Base-by-base conservation (phyloP, 1,140 invertebrate species). In the Calephelis nemesis region DNA sequence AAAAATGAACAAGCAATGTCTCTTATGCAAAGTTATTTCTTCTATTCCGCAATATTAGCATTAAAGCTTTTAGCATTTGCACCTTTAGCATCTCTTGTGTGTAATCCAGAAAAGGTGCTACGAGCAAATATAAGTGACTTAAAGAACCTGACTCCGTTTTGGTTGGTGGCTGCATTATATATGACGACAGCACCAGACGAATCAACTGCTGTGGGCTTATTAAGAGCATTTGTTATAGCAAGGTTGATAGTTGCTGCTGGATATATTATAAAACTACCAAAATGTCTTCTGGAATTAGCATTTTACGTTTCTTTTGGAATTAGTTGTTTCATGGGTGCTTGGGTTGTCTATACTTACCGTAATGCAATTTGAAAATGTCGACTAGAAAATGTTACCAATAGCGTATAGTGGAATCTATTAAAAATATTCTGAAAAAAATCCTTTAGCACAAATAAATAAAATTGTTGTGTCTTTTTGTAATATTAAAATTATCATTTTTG, bases 121-220 rank as follows among this genome's bases (percentile, higher is more conserved):
- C 75, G 83, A n/a, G 79, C 80, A 0, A 78, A 81, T 42, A 67
- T 85, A 15, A 82, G 78, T 71, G 82, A 82, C 42, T 70, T 85
- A 52, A 87, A 87, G 69, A 81, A 83, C 50, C 45, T 87, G 7
- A 82, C 84, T 0, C 77, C 82, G 3, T 84, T 84, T 60, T 84
- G 84, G 84, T 19, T 86, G 3, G 79, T 84, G 0, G 78, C 78
- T n/a, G 84, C 73, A 1, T 60, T 86, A n/a, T 86, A 86, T 40
- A 72, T 83, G 68, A 86, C 81, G 0, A 83, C 79, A 3, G 67
- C 73, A n/a, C 84, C 84, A 0, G 73, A 82, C 45, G 50, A 68
- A 5, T 10, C 39, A 7, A 77, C 76, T 6, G 77, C 81, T 0
- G 19, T 79, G 7, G 52, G 45, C 0, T 68, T 86, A 5, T 50